These are phyloP conservation scores for Spialia ferax DNA, from an alignment of 2,888 invertebrate species.

Conservation along the genomic window DNA sequence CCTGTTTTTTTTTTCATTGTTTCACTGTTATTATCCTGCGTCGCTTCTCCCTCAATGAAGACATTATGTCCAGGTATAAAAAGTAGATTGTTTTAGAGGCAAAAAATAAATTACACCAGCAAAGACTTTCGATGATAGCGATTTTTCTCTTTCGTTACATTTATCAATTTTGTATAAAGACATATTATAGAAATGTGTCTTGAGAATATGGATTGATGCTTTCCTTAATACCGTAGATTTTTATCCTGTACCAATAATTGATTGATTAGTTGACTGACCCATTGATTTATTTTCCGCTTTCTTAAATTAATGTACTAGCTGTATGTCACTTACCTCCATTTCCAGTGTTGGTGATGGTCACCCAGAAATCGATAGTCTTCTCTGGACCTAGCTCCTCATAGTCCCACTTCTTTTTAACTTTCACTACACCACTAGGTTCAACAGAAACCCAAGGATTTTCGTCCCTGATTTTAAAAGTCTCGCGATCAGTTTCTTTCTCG, in stretches of 20 bases:
- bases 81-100: slow-evolving; percentile 13
- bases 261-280: too few relatives aligned
- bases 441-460: slow-evolving; percentile 98
- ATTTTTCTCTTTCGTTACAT: too few relatives aligned
- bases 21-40: slow-evolving; percentile 53
- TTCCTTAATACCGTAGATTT: too few relatives aligned
- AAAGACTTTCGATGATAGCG: slow-evolving; percentile 14
- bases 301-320: background rate
- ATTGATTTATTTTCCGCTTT: background rate
- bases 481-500: slow-evolving; percentile 96
- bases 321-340: slow-evolving; percentile 90
- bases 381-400: slow-evolving; percentile 97
- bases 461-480: slow-evolving; percentile 97
- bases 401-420: slow-evolving; percentile 98
- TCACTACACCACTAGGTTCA: slow-evolving; percentile 96
- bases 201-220: too few relatives aligned
- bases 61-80: slow-evolving; percentile 54
- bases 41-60: slow-evolving; percentile 64
- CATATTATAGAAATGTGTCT: too few relatives aligned
- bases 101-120: slow-evolving; percentile 27
- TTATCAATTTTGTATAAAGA: too few relatives aligned
- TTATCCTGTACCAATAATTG: too few relatives aligned
- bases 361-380: slow-evolving; percentile 98
- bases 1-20: slow-evolving; percentile 33
- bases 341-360: slow-evolving; percentile 96